Evolutionary conservation across 2,113 vertebrate species (phyloP).

Genomic region (Lutjanus erythropterus): DNA sequence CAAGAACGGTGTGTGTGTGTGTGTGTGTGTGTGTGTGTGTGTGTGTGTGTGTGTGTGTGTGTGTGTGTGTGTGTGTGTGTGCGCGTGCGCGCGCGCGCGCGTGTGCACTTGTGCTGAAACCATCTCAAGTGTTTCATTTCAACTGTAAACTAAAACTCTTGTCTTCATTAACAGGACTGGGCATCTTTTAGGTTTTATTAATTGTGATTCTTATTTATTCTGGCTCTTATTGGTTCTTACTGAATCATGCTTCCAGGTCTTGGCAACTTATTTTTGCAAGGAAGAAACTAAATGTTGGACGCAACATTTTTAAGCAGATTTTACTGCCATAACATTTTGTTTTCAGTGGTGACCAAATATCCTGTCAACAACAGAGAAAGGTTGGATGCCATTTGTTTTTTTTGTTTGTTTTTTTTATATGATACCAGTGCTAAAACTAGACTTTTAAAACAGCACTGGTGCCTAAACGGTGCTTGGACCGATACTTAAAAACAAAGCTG

Average conservation of each 20-base stretch:
- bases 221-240: background rate
- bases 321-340: background rate
- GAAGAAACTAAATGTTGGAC: background rate
- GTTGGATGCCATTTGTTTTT: too few relatives aligned
- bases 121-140: conserved; percentile 17
- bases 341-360: background rate
- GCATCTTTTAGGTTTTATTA: conserved; percentile 36
- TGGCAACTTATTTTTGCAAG: background rate
- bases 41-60: background rate
- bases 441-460: too few relatives aligned
- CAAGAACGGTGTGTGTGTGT: background rate
- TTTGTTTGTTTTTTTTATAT: too few relatives aligned
- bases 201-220: conserved; percentile 18
- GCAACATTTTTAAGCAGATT: background rate
- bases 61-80: background rate
- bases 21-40: background rate
- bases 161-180: conserved; percentile 30
- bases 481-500: too few relatives aligned
- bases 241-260: background rate
- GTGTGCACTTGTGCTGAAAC: background rate
- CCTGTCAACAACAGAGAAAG: background rate
- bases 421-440: too few relatives aligned
- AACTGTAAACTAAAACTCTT: conserved; percentile 12
- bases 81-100: background rate
- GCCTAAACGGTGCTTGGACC: too few relatives aligned